These are phyloP conservation scores for Sciurus vulgaris DNA, from an alignment of 2,797 vertebrate genomes.

Conservation along the genomic window DNA sequence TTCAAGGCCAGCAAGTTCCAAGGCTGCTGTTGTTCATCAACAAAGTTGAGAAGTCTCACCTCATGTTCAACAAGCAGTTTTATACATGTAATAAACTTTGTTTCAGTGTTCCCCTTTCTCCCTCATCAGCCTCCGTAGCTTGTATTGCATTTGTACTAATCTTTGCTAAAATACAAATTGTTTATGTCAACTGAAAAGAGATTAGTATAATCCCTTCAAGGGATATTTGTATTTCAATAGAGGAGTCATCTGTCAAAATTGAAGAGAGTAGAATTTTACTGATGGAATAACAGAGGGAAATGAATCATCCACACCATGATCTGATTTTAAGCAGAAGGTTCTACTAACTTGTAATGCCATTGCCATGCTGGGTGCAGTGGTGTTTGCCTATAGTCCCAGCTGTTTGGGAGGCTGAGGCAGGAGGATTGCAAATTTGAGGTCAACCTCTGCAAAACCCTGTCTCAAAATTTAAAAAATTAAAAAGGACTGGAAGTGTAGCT, in stretches of 20 bases:
- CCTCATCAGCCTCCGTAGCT: neutral
- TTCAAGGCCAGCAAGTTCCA: neutral
- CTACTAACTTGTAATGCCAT: neutral
- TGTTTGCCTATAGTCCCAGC: no score
- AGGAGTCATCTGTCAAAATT: constrained; percentile 51
- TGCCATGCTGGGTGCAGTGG: neutral
- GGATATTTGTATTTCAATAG: constrained; percentile 45
- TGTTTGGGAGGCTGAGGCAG: no score
- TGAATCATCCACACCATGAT: neutral
- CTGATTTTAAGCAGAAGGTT: constrained; percentile 48
- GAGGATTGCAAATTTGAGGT: neutral
- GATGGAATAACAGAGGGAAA: neutral
- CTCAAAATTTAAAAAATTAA: no score
- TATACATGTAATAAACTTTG: neutral
- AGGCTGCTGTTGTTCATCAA: neutral
- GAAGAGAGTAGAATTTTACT: constrained; percentile 39
- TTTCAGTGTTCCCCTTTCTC: neutral
- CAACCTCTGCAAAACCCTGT: no score
- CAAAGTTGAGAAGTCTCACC: neutral
- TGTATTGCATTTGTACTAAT: neutral
- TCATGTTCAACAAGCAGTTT: neutral
- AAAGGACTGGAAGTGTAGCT: no score
- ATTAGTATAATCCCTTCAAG: neutral
- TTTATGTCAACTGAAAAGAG: constrained; percentile 42
- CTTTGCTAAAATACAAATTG: constrained; percentile 36